Conservation (phyloP, 2,113 vertebrate genomes). For the Hippocampus zosterae region DNA sequence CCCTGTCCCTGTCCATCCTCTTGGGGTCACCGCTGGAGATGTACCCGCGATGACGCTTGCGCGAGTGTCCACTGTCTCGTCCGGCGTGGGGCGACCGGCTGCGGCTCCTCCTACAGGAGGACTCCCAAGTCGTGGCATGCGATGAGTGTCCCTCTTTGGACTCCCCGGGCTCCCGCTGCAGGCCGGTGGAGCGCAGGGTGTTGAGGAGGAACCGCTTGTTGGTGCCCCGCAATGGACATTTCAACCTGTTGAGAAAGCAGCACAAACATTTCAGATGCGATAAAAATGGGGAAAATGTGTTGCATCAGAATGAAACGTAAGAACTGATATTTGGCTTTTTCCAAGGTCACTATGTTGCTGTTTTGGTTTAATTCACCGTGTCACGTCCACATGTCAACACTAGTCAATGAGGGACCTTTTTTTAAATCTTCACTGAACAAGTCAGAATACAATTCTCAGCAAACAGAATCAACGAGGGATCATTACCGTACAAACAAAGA, state of each 20-base stretch:
- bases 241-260: conserved; percentile 77
- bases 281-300: neutral
- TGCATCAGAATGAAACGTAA: neutral
- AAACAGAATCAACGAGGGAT: neutral
- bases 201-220: conserved; percentile 97
- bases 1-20: conserved; percentile 39
- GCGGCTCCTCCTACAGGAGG: conserved; percentile 31
- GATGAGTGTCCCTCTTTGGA: conserved; percentile 42
- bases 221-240: conserved; percentile 87
- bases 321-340: too few relatives aligned
- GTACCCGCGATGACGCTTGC: conserved; percentile 38
- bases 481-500: neutral
- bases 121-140: conserved; percentile 24
- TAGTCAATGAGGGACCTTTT: neutral
- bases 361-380: too few relatives aligned
- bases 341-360: too few relatives aligned
- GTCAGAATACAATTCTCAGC: too few relatives aligned
- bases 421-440: too few relatives aligned
- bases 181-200: conserved; percentile 86
- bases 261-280: neutral
- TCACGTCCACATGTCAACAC: neutral
- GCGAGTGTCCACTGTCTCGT: conserved; percentile 25
- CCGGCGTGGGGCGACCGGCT: conserved; percentile 47
- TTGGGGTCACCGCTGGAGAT: conserved; percentile 35
- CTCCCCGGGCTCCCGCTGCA: conserved; percentile 61